Evolutionary conservation across 2,797 vertebrate species (phyloP), one percentile per base, ranked within the genome.

Genomic region (Pantherophis vulpinus): DNA sequence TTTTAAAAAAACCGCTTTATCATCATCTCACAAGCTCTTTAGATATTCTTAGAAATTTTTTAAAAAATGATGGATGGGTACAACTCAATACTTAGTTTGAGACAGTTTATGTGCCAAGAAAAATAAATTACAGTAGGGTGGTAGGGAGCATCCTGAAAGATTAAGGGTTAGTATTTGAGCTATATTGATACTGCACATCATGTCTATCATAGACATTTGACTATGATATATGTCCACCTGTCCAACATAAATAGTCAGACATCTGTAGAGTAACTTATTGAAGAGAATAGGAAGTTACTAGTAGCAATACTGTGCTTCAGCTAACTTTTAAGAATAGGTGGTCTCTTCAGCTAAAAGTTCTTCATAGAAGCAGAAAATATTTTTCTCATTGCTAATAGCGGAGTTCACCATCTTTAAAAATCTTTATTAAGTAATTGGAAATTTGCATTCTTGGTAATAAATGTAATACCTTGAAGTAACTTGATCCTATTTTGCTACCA

Each of bases 341-440:
- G 12, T 37, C n/a, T 90, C 13, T 0, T 90, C 0, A 88, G n/a
- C 29, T 61, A 37, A 79, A 91, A 55, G 93, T 92, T 94, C 66
- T n/a, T 23, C 83, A 89, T 1, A 70, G 83, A 86, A 87, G 87
- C 60, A 94, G 79, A 88, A 88, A 23, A 94, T 94, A 56, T 88
- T 92, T 47, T 0, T 89, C 92, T 10, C 60, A 96, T 95, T 97
- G 96, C 94, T 95, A 94, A 1, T 96, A 91, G 95, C 93, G 93
- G 32, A 94, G 94, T 94, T 90, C 95, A 37, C 90, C 1, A 37
- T 59, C 95, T 94, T 61, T 47, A 61, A 32, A 93, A 95, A 95
- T 93, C 59, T 16, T 94, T 95, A 95, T 14, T 94, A 37, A 91
- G 63, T 96, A 92, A 91, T 95, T 90, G 91, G 86, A 93, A 2